Evolutionary conservation across 2,113 vertebrate genomes (phyloP).

Genomic region (Sturnus vulgaris): DNA sequence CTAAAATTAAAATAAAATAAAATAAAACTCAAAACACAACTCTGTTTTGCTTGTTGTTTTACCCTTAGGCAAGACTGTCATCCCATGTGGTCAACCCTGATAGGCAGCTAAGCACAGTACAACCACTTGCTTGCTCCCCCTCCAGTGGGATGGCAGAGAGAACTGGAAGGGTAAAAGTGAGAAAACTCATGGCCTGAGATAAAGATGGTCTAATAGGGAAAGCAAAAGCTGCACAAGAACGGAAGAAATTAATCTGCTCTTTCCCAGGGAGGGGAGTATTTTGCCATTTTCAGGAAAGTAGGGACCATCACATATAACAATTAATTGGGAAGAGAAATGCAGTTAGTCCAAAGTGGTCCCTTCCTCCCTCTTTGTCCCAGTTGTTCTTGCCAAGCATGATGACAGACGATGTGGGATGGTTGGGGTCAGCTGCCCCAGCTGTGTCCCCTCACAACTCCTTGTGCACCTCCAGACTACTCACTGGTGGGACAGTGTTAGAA

Average conservation of each 20-base stretch:
- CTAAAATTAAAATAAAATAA: not conserved
- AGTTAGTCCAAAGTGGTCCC: rapidly evolving
- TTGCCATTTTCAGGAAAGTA: not conserved
- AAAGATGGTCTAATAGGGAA: not conserved
- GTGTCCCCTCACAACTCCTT: rapidly evolving
- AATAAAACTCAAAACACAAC: rapidly evolving
- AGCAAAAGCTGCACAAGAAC: not conserved
- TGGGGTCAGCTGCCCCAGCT: not conserved
- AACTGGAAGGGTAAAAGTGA: not conserved
- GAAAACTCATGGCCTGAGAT: not conserved
- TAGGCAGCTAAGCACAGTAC: not conserved
- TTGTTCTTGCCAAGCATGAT: not conserved
- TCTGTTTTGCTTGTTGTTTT: not conserved
- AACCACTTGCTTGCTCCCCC: rapidly evolving
- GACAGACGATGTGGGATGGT: rapidly evolving
- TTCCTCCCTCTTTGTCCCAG: rapidly evolving
- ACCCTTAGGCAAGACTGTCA: not conserved
- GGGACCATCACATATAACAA: too few relatives aligned
- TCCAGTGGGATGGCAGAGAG: rapidly evolving
- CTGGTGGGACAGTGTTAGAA: not conserved
- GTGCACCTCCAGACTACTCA: not conserved
- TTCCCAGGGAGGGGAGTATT: not conserved
- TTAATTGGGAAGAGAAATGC: not conserved
- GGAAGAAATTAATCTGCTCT: not conserved
- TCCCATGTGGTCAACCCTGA: rapidly evolving